phyloP scores from a whole-genome alignment of 2,888 invertebrate genomes.

The Drosophila koepferae region DNA sequence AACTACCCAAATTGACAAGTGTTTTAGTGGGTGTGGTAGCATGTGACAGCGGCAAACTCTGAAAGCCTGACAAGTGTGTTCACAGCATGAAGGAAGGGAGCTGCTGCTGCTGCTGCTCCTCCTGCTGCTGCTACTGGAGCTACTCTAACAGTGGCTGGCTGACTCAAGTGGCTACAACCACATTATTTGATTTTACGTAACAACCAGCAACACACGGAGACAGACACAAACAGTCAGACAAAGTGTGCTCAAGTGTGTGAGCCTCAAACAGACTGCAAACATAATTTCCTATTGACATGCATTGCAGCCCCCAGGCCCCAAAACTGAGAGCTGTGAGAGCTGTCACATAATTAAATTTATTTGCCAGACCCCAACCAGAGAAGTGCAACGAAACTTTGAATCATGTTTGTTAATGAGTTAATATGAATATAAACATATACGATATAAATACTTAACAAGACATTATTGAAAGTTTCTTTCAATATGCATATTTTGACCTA shows the following conservation, averaged over 20 bases:
- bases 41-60: conserved; percentile 26
- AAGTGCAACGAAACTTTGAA: neutral
- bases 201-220: neutral
- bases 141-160: neutral
- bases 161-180: conserved; percentile 27
- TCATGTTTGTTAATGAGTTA: conserved; percentile 8
- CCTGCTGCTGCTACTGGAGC: too few species aligned
- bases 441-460: neutral
- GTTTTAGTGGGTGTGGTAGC: conserved; percentile 43
- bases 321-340: neutral
- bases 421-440: neutral
- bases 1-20: conserved; percentile 58
- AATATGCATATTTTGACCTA: too few species aligned
- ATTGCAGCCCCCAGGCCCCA: conserved; percentile 16
- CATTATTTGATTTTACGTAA: conserved; percentile 34
- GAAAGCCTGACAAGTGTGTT: conserved; percentile 27
- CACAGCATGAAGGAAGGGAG: neutral
- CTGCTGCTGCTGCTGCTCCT: neutral
- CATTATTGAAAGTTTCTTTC: neutral
- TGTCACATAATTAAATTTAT: conserved; percentile 10
- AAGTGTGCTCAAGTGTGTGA: conserved; percentile 25
- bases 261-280: conserved; percentile 29
- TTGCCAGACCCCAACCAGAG: neutral
- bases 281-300: conserved; percentile 40
- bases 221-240: conserved; percentile 1